Percentiles rank a stretch among this genome's conserved stretches.
These are phyloP conservation scores for Malurus alboscapulatus DNA, from an alignment of 2,113 vertebrate species.

Conservation along the genomic window DNA sequence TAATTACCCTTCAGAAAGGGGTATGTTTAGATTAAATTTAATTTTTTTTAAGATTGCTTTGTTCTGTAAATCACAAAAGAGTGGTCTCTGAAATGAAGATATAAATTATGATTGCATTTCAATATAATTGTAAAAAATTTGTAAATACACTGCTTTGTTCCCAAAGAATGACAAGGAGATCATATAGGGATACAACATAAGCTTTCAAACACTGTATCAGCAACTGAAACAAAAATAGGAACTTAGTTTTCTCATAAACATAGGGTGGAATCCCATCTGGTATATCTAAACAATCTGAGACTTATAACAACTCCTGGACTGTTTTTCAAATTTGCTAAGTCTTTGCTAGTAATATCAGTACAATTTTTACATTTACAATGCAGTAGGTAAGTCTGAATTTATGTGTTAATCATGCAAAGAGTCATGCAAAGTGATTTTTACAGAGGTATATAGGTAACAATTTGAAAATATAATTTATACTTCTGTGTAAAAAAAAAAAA, in stretches of 20 bases:
- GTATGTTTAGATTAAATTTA: background rate
- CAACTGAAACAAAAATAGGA: background rate
- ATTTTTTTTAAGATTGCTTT: background rate
- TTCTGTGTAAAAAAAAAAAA: background rate
- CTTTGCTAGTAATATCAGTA: background rate
- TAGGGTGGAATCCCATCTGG: background rate
- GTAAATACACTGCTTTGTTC: background rate
- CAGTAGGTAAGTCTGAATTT: background rate
- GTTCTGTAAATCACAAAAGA: background rate
- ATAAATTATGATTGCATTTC: background rate
- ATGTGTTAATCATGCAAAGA: background rate
- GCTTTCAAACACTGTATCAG: background rate
- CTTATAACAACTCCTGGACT: background rate
- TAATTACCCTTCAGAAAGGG: background rate
- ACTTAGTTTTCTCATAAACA: background rate
- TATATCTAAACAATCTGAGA: background rate
- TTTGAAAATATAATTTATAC: background rate
- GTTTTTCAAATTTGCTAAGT: background rate
- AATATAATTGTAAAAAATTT: background rate
- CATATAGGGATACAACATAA: background rate
- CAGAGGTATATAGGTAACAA: background rate
- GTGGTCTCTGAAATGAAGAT: background rate
- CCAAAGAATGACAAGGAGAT: background rate
- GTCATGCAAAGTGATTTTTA: background rate
- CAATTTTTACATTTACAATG: background rate